Percentiles rank a stretch among this genome's conserved stretches.
Conservation (phyloP, 2,888 invertebrate species). For the Macrosiphum euphorbiae region DNA sequence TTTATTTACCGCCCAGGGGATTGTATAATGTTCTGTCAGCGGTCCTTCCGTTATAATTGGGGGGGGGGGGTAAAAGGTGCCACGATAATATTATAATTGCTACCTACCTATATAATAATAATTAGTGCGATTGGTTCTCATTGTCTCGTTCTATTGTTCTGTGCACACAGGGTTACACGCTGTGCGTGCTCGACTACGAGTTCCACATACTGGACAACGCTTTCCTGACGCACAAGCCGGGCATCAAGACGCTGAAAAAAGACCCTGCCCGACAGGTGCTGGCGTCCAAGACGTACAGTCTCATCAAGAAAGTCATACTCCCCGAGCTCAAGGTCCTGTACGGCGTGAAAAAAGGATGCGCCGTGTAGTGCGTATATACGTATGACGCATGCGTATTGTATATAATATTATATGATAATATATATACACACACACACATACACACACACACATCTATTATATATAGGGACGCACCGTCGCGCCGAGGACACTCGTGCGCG, state of each 20-base stretch:
- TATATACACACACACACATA: not conserved
- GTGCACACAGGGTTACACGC: conserved; percentile 83
- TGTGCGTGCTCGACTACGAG: conserved; percentile 92
- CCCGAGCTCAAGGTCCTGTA: conserved; percentile 89
- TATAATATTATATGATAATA: not conserved
- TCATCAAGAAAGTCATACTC: conserved; percentile 84
- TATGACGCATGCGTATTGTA: not conserved
- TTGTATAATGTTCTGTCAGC: not conserved
- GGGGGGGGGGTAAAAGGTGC: not conserved
- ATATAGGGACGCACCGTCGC: conserved; percentile 71
- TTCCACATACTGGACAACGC: conserved; percentile 94
- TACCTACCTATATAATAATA: no score
- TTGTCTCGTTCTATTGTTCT: conserved; percentile 67
- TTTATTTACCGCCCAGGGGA: not conserved
- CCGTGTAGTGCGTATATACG: conserved; percentile 71
- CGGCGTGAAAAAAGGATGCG: conserved; percentile 84
- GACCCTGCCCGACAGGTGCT: conserved; percentile 83
- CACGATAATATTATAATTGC: no score
- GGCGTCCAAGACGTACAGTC: conserved; percentile 82
- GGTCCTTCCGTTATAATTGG: not conserved
- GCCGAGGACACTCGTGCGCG: not conserved
- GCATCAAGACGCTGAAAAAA: conserved; percentile 87
- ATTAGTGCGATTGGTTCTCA: not conserved
- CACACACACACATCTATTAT: not conserved
- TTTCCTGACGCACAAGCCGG: conserved; percentile 92